Evolutionary conservation across 2,797 vertebrate genomes (phyloP), one percentile per base, ranked within the genome.

Genomic region (Trachops cirrhosus): DNA sequence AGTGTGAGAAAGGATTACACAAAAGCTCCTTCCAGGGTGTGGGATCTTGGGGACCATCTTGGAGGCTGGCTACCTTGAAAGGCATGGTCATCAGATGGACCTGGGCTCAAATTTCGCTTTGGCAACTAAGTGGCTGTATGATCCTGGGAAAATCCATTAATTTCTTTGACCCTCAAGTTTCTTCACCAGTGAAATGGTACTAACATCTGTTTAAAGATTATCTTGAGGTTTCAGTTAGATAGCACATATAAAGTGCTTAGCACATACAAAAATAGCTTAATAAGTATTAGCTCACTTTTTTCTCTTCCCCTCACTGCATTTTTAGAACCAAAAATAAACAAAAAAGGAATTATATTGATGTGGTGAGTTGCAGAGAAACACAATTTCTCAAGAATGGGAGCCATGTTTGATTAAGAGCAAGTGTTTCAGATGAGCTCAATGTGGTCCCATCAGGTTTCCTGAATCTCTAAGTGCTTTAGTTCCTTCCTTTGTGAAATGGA

Each of bases 151-250:
- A 94, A 93, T 62, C 48, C 54, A 52, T 87, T 93, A n/a, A 67
- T 86, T 57, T 94, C 52, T 82, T n/a, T 88, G 46, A 86, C 11
- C 74, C n/a, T 73, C 15, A 21, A 16, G 19, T 82, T 93, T 96
- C 44, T 54, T 88, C 24, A 78, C n/a, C 16, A 85, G 48, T 67
- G 50, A 93, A 62, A 84, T 74, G 26, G 16, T 73, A 62, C 93
- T 77, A 84, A 71, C 29, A 67, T 44, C 22, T 48, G 32, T 29
- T 48, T 87, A 41, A 83, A 50, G 50, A 59, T 89, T 59, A 52
- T 86, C n/a, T 22, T 54, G 41, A 75, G 52, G 15, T 70, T 75
- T 90, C 57, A n/a, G 44, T 86, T 79, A 50, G 62, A 62, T 68
- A 68, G 26, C 21, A 71, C 12, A 34, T 48, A 22, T 26, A 21